Conservation (phyloP, 2,797 vertebrate species). For the Etheostoma nigrum region DNA sequence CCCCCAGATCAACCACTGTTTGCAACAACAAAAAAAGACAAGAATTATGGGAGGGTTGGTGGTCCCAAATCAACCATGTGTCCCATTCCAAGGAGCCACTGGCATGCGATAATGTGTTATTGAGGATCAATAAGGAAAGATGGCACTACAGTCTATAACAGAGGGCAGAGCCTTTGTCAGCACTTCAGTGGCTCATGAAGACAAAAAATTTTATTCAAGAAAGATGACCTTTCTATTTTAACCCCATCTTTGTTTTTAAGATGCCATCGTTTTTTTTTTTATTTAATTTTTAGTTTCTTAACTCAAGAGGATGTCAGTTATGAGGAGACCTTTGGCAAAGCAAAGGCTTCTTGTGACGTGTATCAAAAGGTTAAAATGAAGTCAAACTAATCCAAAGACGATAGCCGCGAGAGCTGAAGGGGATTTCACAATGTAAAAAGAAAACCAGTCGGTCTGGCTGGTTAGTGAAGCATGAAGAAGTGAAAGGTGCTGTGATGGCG, state of each 20-base stretch:
- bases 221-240: slow-evolving; percentile 34
- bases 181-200: neutral
- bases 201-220: slow-evolving; percentile 6
- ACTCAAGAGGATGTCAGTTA: neutral
- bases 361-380: slow-evolving; percentile 35
- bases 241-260: slow-evolving; percentile 32
- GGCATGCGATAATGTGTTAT: neutral
- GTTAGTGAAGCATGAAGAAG: neutral
- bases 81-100: neutral
- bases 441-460: neutral
- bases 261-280: slow-evolving; percentile 18
- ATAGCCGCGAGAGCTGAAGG: slow-evolving; percentile 1
- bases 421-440: slow-evolving; percentile 14
- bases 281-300: slow-evolving; percentile 46
- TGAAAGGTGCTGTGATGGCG: neutral
- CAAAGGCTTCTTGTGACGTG: slow-evolving; percentile 14
- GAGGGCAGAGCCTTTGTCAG: slow-evolving; percentile 6
- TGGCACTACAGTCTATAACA: neutral
- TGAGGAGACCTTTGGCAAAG: slow-evolving; percentile 20
- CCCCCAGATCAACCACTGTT: neutral
- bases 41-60: neutral
- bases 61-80: neutral
- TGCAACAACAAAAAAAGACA: neutral
- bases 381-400: slow-evolving; percentile 64
- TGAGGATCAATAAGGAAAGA: neutral